These are phyloP conservation scores for Polymixis lichenea DNA, from an alignment of 2,888 invertebrate species.

Conservation along the genomic window DNA sequence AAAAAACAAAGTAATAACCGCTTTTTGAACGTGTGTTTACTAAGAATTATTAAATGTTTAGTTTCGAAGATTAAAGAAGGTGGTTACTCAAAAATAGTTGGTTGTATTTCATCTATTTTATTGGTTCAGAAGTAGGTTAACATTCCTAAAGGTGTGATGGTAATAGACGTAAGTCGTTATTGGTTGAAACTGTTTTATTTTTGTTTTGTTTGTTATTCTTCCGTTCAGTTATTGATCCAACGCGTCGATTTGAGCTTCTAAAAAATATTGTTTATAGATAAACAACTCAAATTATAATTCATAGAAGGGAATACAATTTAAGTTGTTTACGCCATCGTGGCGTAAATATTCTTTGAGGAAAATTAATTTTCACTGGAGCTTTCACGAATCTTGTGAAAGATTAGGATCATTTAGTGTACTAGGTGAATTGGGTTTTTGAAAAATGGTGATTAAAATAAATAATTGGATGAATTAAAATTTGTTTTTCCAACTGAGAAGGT, in stretches of 20 bases:
- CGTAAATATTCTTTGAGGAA: conserved; percentile 27
- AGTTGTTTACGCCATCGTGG: conserved; percentile 41
- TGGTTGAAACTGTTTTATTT: conserved; percentile 35
- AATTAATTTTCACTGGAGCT: conserved; percentile 22
- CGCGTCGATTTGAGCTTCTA: conserved; percentile 29
- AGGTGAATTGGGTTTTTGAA: conserved; percentile 16
- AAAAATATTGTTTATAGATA: conserved; percentile 41
- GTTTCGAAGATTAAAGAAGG: conserved; percentile 46
- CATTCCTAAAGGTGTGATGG: conserved; percentile 34
- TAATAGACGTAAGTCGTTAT: conserved; percentile 26
- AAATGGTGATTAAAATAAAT: conserved; percentile 16
- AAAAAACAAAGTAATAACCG: conserved; percentile 23
- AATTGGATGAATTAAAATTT: conserved; percentile 22
- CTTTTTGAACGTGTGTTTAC: conserved; percentile 33
- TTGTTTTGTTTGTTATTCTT: conserved; percentile 46
- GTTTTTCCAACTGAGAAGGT: conserved; percentile 21
- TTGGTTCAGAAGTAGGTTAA: conserved; percentile 41
- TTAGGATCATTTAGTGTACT: conserved; percentile 17
- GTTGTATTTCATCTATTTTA: conserved; percentile 44
- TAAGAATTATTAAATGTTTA: conserved; percentile 35
- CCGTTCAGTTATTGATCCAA: conserved; percentile 21
- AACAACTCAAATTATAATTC: conserved; percentile 44
- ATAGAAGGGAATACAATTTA: conserved; percentile 33
- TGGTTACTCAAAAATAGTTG: conserved; percentile 34
- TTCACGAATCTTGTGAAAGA: conserved; percentile 26